Base-by-base conservation (phyloP, 2,888 invertebrate genomes). In the Caenorhabditis sulstoni region DNA sequence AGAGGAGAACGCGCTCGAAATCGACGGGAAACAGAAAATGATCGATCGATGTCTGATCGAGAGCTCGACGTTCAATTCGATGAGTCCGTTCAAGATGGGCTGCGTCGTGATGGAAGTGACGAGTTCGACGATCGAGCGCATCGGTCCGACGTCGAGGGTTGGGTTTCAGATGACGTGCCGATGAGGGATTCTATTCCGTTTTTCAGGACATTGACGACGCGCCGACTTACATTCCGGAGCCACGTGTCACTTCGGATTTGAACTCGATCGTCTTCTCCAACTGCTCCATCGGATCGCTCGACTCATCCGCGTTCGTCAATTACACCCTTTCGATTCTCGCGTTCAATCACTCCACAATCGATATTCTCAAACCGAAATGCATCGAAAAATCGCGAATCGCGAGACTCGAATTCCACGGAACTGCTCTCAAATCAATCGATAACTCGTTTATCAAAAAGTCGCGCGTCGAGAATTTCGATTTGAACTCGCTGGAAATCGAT, bases 311-410 rank as follows among this genome's bases (percentile, higher is more conserved):
- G 5, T 78, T 78, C 45, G 22, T 45, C 44, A 78, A 78, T 41
- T 67, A 71, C 47, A 39, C 71, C 1, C 16, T 78, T 14, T 66
- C 65, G 1, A 62, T 53, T 22, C n/a, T 78, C 12, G 23, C 23
- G 4, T 67, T 75, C 37, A 55, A 75, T 35, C 61, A 73, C 22
- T 74, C 79, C 5, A 62, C 14, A 14, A 74, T 79, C 29, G 64
- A 50, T 1, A 9, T 3, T 5, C 16, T 77, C n/a, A 39, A 64
- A 58, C 20, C 71, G 12, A 58, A 41, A 29, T 23, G 65, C 8
- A 61, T 79, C n/a, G 59, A 79, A 18, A 79, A 74, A 64, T 79
- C 79, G 4, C 49, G 20, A 47, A 79, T 79, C 14, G 23, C 29
- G 44, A 5, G 8, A 2, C 37, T 79, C n/a, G 58, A n/a, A 29